A percentile compares a stretch with the other conserved stretches of the same genome.
Conservation (phyloP, 2,113 vertebrate genomes). For the Rhynchomys soricoides region DNA sequence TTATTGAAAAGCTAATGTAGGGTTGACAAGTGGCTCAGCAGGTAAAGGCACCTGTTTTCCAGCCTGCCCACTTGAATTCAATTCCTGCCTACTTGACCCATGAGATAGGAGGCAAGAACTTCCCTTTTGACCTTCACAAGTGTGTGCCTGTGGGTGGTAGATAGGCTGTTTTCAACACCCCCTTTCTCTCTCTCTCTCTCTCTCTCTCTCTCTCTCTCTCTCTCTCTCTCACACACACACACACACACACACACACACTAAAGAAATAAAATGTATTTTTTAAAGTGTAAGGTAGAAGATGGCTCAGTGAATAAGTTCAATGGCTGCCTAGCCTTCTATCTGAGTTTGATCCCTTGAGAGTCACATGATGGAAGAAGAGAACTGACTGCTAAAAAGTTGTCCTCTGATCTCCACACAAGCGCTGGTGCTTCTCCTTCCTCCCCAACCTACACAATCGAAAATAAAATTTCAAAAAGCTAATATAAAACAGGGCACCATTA, state of each 20-base stretch:
- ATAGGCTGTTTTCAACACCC: background rate
- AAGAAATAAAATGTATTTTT: background rate
- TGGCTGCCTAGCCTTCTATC: background rate
- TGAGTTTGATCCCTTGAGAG: background rate
- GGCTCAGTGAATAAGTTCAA: background rate
- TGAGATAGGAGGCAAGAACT: background rate
- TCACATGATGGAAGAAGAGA: background rate
- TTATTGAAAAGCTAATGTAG: conserved; percentile 32
- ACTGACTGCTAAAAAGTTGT: background rate
- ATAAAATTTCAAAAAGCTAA: background rate
- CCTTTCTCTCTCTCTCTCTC: too few species aligned
- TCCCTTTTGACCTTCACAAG: background rate
- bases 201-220: background rate
- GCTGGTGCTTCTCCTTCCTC: background rate
- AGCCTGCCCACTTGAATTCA: background rate
- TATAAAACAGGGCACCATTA: background rate
- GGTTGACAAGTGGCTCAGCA: background rate
- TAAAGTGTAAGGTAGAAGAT: background rate
- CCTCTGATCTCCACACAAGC: background rate
- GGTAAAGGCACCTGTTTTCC: background rate
- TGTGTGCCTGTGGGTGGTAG: background rate
- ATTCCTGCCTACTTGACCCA: background rate
- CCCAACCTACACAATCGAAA: background rate
- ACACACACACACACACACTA: background rate
- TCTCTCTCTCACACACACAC: background rate